These are phyloP conservation scores for Timandra comae DNA, from an alignment of 2,888 invertebrate species.

Conservation along the genomic window DNA sequence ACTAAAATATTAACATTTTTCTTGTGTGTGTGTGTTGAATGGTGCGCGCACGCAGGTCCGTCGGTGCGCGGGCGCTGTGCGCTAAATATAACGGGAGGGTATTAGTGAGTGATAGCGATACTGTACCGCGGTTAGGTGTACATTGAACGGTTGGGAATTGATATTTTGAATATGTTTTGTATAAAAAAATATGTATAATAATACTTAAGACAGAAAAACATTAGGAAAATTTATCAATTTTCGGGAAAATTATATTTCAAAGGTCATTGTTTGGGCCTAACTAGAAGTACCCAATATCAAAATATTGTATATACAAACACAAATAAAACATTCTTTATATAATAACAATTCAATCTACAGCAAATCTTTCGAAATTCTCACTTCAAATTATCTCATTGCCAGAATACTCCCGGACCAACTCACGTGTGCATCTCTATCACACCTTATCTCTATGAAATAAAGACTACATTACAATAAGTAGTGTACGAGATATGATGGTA, in stretches of 20 bases:
- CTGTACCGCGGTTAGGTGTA: slow-evolving; percentile 18
- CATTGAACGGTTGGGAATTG: slow-evolving; percentile 19
- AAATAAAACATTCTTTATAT: no score
- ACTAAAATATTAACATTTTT: slow-evolving; percentile 10
- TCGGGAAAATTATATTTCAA: no score
- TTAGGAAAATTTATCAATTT: no score
- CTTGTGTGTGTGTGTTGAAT: no score
- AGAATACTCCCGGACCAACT: slow-evolving; percentile 22
- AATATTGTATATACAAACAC: no score
- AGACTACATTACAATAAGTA: no score
- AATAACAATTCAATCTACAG: slow-evolving; percentile 27
- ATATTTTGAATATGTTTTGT: no score
- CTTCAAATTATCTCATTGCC: slow-evolving; percentile 21
- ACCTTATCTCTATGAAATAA: slow-evolving; percentile 17
- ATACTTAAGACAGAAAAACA: no score
- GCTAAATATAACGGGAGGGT: slow-evolving; percentile 58
- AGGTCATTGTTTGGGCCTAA: no score
- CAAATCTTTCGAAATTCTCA: slow-evolving; percentile 19
- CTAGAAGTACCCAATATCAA: no score
- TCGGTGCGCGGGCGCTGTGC: slow-evolving; percentile 45
- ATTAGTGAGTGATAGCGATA: slow-evolving; percentile 17
- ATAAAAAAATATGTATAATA: no score
- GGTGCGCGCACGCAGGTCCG: slow-evolving; percentile 25
- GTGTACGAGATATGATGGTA: slow-evolving; percentile 18
- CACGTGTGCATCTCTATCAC: slow-evolving; percentile 9